These are phyloP conservation scores for Pseudomyrmex dendroicus DNA, from an alignment of 1,140 invertebrate species.

Conservation along the genomic window DNA sequence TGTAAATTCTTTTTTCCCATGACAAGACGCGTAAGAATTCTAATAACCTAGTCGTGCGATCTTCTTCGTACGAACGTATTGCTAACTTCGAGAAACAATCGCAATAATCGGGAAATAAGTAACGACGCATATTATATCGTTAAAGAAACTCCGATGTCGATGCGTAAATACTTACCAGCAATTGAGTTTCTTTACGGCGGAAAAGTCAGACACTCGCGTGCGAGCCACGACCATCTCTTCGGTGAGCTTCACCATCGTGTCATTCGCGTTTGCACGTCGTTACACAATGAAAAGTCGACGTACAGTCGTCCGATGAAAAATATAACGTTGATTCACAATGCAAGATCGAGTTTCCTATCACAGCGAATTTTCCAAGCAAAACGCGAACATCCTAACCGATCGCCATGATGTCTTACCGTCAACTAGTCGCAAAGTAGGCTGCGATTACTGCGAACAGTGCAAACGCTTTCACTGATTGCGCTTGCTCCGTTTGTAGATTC, in stretches of 20 bases:
- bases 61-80: neutral
- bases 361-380: conserved; percentile 59
- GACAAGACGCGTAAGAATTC: neutral
- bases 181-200: conserved; percentile 94
- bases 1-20: conserved; percentile 41
- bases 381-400: conserved; percentile 30
- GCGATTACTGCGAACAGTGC: conserved; percentile 14
- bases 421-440: conserved; percentile 63
- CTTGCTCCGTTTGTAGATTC: neutral
- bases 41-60: conserved; percentile 13
- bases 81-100: neutral
- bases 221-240: conserved; percentile 96
- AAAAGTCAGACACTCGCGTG: conserved; percentile 93
- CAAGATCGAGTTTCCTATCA: conserved; percentile 40
- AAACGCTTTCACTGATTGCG: conserved; percentile 51
- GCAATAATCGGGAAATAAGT: conserved; percentile 2
- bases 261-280: conserved; percentile 40
- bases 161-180: conserved; percentile 90
- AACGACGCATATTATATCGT: neutral
- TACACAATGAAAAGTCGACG: neutral
- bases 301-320: neutral
- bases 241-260: conserved; percentile 91
- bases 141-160: neutral
- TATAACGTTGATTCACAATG: neutral
- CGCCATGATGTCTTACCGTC: conserved; percentile 67